phyloP scores from a whole-genome alignment of 2,113 vertebrate genomes.

The Lipophrys pholis region DNA sequence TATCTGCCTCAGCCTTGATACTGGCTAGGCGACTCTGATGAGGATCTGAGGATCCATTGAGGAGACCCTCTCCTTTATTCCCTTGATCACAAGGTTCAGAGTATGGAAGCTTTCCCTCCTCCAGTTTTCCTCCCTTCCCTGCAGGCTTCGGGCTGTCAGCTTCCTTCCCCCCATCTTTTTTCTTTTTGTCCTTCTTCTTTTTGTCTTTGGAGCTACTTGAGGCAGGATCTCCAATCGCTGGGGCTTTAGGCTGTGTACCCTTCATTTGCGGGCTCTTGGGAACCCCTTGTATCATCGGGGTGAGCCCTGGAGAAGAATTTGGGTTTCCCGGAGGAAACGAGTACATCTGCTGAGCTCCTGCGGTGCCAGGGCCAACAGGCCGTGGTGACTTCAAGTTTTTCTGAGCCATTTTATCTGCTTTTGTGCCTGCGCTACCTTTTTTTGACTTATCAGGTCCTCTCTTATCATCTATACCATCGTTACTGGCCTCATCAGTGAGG shows the following conservation, averaged over 20 bases:
- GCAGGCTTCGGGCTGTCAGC: slow-evolving; percentile 91
- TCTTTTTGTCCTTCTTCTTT: slow-evolving; percentile 99
- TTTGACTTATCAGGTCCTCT: slow-evolving; percentile 89
- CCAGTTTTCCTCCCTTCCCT: slow-evolving; percentile 88
- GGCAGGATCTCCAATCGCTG: slow-evolving; percentile 90
- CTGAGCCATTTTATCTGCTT: slow-evolving; percentile 90
- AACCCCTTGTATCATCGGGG: slow-evolving; percentile 92
- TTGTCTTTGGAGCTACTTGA: slow-evolving; percentile 95
- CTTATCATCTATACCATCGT: slow-evolving; percentile 95
- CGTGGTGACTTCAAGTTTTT: slow-evolving; percentile 95
- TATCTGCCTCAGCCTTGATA: slow-evolving; percentile 97
- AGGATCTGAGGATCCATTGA: slow-evolving; percentile 93
- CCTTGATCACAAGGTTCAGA: slow-evolving; percentile 88
- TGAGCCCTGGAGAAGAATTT: slow-evolving; percentile 85
- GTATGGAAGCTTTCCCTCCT: slow-evolving; percentile 94
- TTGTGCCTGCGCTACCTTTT: slow-evolving; percentile 85
- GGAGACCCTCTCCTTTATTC: slow-evolving; percentile 89
- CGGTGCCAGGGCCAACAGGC: slow-evolving; percentile 84
- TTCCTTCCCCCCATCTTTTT: slow-evolving; percentile 91
- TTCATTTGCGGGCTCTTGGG: slow-evolving; percentile 97
- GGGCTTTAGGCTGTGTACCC: slow-evolving; percentile 93
- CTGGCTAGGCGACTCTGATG: slow-evolving; percentile 97
- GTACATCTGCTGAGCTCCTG: slow-evolving; percentile 90
- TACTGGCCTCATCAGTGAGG: slow-evolving; percentile 93
- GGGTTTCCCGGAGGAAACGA: slow-evolving; percentile 92